Base-by-base conservation (phyloP, 1,140 invertebrate genomes). In the Leptonema lineaticorne region DNA sequence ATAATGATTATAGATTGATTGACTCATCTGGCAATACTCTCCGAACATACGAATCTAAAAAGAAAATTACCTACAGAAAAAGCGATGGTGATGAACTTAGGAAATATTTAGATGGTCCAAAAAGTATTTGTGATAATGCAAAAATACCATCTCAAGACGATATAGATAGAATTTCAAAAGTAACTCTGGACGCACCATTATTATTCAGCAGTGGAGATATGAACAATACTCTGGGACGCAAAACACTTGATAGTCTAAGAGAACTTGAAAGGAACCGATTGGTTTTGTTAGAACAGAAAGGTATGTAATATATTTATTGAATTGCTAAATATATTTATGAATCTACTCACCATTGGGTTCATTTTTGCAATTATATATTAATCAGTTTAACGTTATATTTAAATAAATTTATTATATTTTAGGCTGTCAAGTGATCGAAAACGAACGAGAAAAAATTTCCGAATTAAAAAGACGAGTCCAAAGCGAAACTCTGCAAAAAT, bases 381-480 rank as follows among this genome's bases (percentile, higher is more conserved):
- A n/a, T n/a, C n/a, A n/a, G n/a, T n/a, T n/a, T n/a, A n/a, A n/a
- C n/a, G 11, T 11, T 6, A 33, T 6, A 33, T 33, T 33, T 33
- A 6, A 33, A 33, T 33, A 6, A 33, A 33, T 33, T 5, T 5
- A 33, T 33, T 6, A 33, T 33, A 14, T 60, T 48, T 2, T 73
- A 94, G 92, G 92, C 63, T 91, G 90, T 74, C 89, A 93, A 84
- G 92, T 96, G 45, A 94, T 96, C 75, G 93, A 95, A 75, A 90
- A 95, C 76, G 93, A 96, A 79, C 83, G 92, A 60, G 88, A 91
- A 73, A 87, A 94, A 75, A 91, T 97, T 28, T 88, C 89, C 63
- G 93, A 94, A 75, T 78, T 96, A 48, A 95, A 95, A 75, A 86
- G 91, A 64, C 83, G 92, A 64, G 92, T 92, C 0, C 93, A 95